These are phyloP conservation scores for Polyergus mexicanus DNA, from an alignment of 1,140 invertebrate genomes.

Conservation along the genomic window DNA sequence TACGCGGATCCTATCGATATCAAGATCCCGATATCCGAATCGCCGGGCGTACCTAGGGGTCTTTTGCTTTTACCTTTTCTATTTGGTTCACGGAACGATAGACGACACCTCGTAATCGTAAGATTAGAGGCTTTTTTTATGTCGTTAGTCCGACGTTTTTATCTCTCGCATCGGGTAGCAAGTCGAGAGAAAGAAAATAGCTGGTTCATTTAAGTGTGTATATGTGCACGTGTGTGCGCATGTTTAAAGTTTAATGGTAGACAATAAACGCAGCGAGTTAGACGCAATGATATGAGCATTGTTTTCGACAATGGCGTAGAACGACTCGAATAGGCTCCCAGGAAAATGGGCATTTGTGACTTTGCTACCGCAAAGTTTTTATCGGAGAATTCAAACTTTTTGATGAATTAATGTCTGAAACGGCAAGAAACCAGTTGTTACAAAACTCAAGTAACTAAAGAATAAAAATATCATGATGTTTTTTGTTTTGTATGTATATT, in stretches of 20 bases:
- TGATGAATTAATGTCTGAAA: constrained; percentile 30
- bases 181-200: neutral
- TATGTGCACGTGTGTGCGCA: neutral
- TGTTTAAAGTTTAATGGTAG: constrained; percentile 15
- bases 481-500: no score
- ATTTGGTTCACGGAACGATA: constrained; percentile 15
- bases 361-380: neutral
- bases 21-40: constrained; percentile 49
- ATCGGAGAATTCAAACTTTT: constrained; percentile 29
- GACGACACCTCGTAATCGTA: constrained; percentile 31
- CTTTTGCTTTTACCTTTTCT: neutral
- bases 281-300: constrained; percentile 37
- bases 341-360: neutral
- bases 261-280: constrained; percentile 27
- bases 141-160: constrained; percentile 34
- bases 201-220: constrained; percentile 5
- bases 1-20: constrained; percentile 32
- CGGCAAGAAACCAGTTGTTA: neutral
- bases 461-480: constrained; percentile 1
- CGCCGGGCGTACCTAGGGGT: neutral
- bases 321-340: constrained; percentile 22
- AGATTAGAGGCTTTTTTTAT: constrained; percentile 51
- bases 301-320: constrained; percentile 32
- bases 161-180: neutral
- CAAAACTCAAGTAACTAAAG: neutral